Conservation (phyloP, 2,888 invertebrate genomes). For the Byasa hedistus region DNA sequence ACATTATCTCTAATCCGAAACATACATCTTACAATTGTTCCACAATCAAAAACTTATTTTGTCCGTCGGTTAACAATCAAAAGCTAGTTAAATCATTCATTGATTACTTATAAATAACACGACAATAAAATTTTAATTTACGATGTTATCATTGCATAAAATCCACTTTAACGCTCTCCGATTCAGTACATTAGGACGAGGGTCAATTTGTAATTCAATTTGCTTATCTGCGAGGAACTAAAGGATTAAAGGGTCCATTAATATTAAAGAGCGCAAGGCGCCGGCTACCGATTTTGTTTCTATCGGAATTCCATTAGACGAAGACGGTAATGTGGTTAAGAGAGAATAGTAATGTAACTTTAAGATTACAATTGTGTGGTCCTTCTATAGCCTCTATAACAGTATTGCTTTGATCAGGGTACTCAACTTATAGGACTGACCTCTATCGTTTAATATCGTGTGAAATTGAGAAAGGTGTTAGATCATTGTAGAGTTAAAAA, state of each 20-base stretch:
- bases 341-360: background rate
- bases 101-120: background rate
- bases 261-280: conserved; percentile 23
- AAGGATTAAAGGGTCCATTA: conserved; percentile 22
- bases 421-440: too few species aligned
- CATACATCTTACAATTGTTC: too few species aligned
- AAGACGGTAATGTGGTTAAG: background rate
- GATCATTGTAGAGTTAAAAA: too few species aligned
- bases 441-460: too few species aligned
- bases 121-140: background rate
- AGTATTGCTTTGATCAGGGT: too few species aligned
- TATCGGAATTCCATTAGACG: conserved; percentile 9
- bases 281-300: conserved; percentile 15
- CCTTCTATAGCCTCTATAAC: background rate
- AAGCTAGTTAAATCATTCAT: background rate
- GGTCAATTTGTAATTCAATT: conserved; percentile 28
- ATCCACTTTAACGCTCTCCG: conserved; percentile 3
- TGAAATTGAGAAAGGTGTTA: too few species aligned
- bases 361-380: background rate
- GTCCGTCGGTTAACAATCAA: too few species aligned
- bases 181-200: conserved; percentile 10
- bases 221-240: conserved; percentile 19
- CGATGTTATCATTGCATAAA: conserved; percentile 6
- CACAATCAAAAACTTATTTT: too few species aligned
- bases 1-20: too few species aligned